Evolutionary conservation across 2,113 vertebrate genomes (phyloP).

Genomic region (Bubo blakistoni): DNA sequence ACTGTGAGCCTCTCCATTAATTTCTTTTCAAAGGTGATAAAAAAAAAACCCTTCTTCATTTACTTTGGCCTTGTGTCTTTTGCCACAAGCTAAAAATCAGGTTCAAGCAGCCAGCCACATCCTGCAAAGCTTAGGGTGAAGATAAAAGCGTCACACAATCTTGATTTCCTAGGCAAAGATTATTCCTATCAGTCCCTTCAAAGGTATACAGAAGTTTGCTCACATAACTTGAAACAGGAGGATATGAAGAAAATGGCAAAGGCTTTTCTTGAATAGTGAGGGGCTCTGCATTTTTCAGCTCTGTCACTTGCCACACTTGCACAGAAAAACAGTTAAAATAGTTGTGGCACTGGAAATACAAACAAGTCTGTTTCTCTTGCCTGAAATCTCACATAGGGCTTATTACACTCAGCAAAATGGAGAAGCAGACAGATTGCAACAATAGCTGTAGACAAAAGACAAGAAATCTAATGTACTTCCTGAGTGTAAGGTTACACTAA

Average conservation of each 20-base stretch:
- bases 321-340: background rate
- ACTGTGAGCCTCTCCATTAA: background rate
- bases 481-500: background rate
- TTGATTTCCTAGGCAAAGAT: background rate
- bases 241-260: background rate
- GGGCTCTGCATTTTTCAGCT: background rate
- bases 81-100: background rate
- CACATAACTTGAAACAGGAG: background rate
- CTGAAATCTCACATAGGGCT: background rate
- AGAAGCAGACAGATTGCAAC: background rate
- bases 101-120: background rate
- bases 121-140: background rate
- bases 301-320: background rate
- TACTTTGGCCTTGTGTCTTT: background rate
- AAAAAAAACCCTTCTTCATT: background rate
- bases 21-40: background rate
- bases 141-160: background rate
- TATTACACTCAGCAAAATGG: background rate
- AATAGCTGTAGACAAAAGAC: background rate
- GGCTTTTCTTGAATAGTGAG: background rate
- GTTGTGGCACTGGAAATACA: background rate
- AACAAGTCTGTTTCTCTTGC: background rate
- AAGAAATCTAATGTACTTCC: background rate
- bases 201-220: background rate
- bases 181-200: background rate